Evolutionary conservation across 1,140 invertebrate species (phyloP).

Genomic region (Dendrolimus kikuchii): DNA sequence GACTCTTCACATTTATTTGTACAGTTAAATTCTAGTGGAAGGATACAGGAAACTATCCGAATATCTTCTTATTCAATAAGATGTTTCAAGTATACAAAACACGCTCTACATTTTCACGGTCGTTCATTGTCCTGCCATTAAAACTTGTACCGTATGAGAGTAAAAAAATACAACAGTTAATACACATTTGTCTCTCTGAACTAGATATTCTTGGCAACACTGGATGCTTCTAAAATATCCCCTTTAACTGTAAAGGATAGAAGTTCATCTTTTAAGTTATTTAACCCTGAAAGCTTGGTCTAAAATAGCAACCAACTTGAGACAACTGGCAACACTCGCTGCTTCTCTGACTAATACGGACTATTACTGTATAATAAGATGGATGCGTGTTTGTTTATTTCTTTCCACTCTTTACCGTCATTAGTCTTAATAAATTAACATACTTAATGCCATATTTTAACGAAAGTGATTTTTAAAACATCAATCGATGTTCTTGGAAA

Average conservation of each 20-base stretch:
- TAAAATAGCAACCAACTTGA: slow-evolving; percentile 36
- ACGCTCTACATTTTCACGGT: no score
- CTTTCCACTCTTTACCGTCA: no score
- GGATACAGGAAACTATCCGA: no score
- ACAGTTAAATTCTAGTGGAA: no score
- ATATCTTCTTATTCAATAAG: no score
- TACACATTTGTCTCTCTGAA: slow-evolving; percentile 26
- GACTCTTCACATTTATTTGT: no score
- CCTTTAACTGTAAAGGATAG: slow-evolving; percentile 27
- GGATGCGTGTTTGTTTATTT: no score
- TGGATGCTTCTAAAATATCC: slow-evolving; percentile 36
- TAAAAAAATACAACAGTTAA: slow-evolving; percentile 10
- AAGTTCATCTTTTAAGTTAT: slow-evolving; percentile 41
- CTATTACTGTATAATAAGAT: slow-evolving; percentile 11
- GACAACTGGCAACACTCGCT: slow-evolving; percentile 32
- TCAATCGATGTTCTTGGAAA: no score
- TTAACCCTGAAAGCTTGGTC: slow-evolving; percentile 49
- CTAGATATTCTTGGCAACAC: slow-evolving; percentile 38
- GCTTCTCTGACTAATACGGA: slow-evolving; percentile 24
- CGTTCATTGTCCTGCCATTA: neutral
- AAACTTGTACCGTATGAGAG: neutral
- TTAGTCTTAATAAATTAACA: no score
- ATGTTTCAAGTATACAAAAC: no score
- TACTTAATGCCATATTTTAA: no score
- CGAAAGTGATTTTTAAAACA: neutral